Percentiles rank a stretch among this genome's conserved stretches.
Conservation (phyloP, 2,113 vertebrate genomes). For the Lagopus leucura region DNA sequence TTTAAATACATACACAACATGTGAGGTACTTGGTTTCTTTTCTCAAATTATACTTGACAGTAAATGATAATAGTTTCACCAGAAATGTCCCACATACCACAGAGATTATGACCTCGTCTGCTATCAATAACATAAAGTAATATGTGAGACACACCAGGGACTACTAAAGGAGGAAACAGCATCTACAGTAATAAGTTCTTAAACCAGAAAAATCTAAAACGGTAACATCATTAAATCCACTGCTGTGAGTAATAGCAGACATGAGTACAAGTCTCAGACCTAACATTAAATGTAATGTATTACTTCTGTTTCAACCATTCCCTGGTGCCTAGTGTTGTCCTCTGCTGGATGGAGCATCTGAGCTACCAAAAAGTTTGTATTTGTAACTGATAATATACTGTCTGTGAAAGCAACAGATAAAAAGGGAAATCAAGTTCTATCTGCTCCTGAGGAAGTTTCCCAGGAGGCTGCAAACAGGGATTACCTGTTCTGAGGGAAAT, state of each 20-base stretch:
- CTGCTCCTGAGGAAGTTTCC: neutral
- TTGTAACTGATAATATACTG: neutral
- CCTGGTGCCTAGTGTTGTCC: neutral
- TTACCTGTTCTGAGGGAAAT: neutral
- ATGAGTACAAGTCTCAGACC: neutral
- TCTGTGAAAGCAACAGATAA: neutral
- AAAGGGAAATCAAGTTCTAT: neutral
- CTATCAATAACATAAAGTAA: conserved; percentile 53
- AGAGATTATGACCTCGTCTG: neutral
- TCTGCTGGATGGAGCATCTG: neutral
- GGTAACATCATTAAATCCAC: conserved; percentile 18
- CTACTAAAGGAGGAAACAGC: conserved; percentile 50
- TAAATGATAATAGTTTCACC: conserved; percentile 27
- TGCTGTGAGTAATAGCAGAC: conserved; percentile 9
- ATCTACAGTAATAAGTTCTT: neutral
- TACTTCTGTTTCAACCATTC: neutral
- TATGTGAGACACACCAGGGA: conserved; percentile 38
- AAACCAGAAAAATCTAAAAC: conserved; percentile 41
- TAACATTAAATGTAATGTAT: neutral
- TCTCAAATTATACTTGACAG: conserved; percentile 52
- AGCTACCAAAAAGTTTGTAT: neutral
- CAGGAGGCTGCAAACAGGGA: neutral
- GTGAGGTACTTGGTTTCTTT: neutral
- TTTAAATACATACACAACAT: conserved; percentile 14
- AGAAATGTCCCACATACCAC: conserved; percentile 20